Conservation (phyloP, 2,113 vertebrate species). For the Phyllostomus discolor region DNA sequence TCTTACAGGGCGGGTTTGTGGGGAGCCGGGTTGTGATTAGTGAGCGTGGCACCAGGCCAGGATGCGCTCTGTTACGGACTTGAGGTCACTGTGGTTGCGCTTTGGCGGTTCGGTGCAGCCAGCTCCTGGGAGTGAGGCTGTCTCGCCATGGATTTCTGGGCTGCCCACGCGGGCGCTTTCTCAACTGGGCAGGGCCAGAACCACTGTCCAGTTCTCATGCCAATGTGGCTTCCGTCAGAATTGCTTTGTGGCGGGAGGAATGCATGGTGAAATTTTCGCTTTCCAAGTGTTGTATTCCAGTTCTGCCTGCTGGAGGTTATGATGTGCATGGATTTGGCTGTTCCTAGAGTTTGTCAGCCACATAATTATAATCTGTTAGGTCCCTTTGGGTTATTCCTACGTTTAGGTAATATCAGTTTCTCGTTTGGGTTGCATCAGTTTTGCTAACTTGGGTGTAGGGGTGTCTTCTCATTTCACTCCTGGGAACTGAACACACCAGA, state of each 20-base stretch:
- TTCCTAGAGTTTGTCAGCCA: not conserved
- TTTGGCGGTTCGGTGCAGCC: not conserved
- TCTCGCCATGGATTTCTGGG: not conserved
- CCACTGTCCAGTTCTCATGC: not conserved
- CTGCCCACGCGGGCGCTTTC: not conserved
- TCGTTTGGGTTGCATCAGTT: not conserved
- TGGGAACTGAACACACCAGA: not conserved
- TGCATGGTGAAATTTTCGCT: not conserved
- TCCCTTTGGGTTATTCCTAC: not conserved
- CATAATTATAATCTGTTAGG: not conserved
- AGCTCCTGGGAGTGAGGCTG: not conserved
- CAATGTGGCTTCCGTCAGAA: not conserved
- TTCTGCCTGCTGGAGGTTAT: not conserved
- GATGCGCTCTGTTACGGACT: not conserved
- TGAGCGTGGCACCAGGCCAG: not conserved
- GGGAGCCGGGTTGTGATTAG: not conserved
- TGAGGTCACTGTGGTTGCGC: not conserved
- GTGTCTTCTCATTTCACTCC: not conserved
- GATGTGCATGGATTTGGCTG: not conserved
- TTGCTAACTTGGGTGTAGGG: not conserved
- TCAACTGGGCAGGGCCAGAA: not conserved
- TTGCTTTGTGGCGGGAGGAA: not conserved
- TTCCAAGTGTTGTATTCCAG: not conserved
- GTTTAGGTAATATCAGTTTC: not conserved
- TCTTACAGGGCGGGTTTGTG: not conserved